A percentile compares a stretch with the other conserved stretches of the same genome.
Conservation (phyloP, 2,113 vertebrate species). For the Philantomba maxwellii region DNA sequence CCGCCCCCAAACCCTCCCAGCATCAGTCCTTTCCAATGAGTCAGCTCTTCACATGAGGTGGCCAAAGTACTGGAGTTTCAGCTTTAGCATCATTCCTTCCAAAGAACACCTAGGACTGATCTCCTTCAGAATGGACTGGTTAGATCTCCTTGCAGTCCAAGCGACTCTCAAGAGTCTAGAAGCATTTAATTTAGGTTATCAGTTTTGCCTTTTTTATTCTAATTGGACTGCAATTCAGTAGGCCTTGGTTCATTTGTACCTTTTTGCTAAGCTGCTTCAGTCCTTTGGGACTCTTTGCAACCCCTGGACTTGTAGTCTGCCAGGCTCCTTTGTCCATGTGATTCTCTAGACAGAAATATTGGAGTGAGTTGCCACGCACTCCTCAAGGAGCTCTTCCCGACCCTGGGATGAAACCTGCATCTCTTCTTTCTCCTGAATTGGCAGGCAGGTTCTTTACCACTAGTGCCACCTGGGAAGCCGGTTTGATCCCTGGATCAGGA, state of each 20-base stretch:
- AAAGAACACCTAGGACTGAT: too few species aligned
- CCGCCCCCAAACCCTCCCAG: too few species aligned
- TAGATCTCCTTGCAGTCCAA: too few species aligned
- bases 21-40: too few species aligned
- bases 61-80: too few species aligned
- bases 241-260: background rate
- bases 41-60: too few species aligned
- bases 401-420: background rate
- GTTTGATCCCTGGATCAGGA: background rate
- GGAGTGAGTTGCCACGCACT: background rate
- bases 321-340: background rate
- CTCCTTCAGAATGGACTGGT: too few species aligned
- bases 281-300: rapidly evolving
- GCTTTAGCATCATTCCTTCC: too few species aligned
- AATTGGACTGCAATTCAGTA: background rate
- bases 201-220: background rate
- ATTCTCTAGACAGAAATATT: background rate
- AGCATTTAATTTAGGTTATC: background rate
- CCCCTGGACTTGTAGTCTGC: background rate
- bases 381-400: background rate
- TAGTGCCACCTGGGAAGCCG: background rate
- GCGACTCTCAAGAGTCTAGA: too few species aligned
- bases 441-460: background rate
- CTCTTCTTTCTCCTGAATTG: background rate
- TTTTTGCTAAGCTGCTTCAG: background rate